Conservation (phyloP, 2,113 vertebrate species). For the Capreolus pygargus region DNA sequence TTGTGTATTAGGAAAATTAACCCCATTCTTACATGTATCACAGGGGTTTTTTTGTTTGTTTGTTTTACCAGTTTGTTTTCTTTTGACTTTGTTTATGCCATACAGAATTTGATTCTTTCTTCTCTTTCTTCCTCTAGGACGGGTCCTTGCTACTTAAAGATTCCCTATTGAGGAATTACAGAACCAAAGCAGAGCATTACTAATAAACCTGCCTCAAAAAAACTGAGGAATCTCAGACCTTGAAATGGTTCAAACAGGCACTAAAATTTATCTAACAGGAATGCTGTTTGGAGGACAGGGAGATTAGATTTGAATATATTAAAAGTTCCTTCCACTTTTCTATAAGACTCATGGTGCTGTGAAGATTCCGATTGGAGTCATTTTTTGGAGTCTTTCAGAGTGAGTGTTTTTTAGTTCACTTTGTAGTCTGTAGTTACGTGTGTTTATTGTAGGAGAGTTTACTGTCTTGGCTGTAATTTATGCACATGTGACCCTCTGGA, state of each 20-base stretch:
- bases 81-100: not conserved
- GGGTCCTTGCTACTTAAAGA: not conserved
- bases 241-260: not conserved
- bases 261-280: not conserved
- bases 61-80: not conserved
- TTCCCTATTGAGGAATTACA: not conserved
- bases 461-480: not conserved
- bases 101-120: not conserved
- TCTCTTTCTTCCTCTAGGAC: not conserved
- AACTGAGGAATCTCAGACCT: not conserved
- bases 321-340: not conserved
- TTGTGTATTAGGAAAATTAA: not conserved
- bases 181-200: not conserved
- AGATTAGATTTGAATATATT: not conserved
- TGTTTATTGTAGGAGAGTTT: not conserved
- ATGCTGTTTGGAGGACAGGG: not conserved
- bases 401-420: not conserved
- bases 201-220: not conserved
- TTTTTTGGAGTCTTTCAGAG: not conserved
- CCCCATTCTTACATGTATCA: not conserved
- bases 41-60: not conserved
- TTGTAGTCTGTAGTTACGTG: not conserved
- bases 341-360: not conserved
- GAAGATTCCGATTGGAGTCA: not conserved
- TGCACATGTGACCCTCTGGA: not conserved